Evolutionary conservation across 2,888 invertebrate genomes (phyloP), one percentile per base, ranked within the genome.

Genomic region (Minunthozetes semirufus): DNA sequence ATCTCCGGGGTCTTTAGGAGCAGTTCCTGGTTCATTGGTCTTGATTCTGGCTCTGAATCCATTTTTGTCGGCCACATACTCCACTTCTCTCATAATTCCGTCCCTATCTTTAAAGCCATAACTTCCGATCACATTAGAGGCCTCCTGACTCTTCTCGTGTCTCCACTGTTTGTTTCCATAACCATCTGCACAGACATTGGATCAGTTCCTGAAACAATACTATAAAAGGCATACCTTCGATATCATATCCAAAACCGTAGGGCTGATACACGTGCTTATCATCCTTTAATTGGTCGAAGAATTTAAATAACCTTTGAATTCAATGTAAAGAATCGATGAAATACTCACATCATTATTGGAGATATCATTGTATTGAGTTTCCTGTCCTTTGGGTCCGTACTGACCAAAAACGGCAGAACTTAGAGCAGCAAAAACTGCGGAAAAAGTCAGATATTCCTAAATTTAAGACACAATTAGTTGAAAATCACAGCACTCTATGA

Each of bases 11-110:
- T 77, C 73, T 53, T 76, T 77, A 13, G 73, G 73, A 1, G 77
- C 77, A 11, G 77, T 77, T 73, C 77, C 77, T 11, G 77, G 77
- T 38, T 77, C 77, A 27, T 77, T 77, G n/a, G 77, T 77, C 48
- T 73, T 72, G 19, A 77, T 73, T 9, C 63, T 33, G 29, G 77
- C 77, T 27, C 77, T 66, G 73, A 77, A 77, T 4, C 77, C 77
- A 38, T 70, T 25, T 50, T 77, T 76, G 46, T 77, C 77, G 17
- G 77, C 77, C 17, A 76, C 70, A 42, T 77, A 77, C 13, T 75
- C 73, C 8, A 77, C 77, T 25, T 77, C 72, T 5, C 77, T 68
- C 38, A 72, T 56, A 15, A 77, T 70, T n/a, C 77, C 77, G 33
- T 73, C 46, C 9, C 56, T 72, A 61, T 77, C 77, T 42, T 76